A percentile compares a stretch with the other conserved stretches of the same genome.
These are phyloP conservation scores for Eublepharis macularius DNA, from an alignment of 2,113 vertebrate genomes.

Conservation along the genomic window DNA sequence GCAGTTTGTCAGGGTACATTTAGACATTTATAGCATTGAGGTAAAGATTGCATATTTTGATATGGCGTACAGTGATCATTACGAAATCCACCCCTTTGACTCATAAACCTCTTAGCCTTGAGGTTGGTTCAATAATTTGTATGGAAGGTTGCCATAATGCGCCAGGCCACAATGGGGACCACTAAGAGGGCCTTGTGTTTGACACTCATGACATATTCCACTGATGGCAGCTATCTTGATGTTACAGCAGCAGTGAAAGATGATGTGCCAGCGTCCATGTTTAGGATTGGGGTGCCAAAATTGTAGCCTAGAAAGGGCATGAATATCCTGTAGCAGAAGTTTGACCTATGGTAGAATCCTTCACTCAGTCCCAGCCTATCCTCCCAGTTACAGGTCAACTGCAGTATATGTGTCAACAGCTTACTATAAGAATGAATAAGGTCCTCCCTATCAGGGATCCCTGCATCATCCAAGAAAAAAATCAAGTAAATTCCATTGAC, in stretches of 20 bases:
- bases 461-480: not conserved
- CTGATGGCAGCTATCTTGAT: no score
- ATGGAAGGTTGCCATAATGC: no score
- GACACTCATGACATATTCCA: no score
- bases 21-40: no score
- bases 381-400: not conserved
- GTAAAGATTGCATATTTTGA: no score
- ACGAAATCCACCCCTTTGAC: no score
- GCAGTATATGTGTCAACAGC: not conserved
- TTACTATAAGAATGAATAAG: not conserved
- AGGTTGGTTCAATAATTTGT: no score
- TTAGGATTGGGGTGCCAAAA: not conserved
- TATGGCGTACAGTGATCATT: no score
- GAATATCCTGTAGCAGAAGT: not conserved
- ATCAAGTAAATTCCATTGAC: not conserved
- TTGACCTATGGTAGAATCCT: not conserved
- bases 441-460: not conserved
- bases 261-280: not conserved
- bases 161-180: no score
- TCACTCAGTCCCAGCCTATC: not conserved
- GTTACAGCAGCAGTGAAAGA: not conserved
- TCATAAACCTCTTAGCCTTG: no score
- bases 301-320: not conserved
- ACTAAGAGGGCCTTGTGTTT: no score
- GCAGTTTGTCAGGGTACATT: no score